phyloP scores from a whole-genome alignment of 2,113 vertebrate genomes.

The Pachyramphus minor region DNA sequence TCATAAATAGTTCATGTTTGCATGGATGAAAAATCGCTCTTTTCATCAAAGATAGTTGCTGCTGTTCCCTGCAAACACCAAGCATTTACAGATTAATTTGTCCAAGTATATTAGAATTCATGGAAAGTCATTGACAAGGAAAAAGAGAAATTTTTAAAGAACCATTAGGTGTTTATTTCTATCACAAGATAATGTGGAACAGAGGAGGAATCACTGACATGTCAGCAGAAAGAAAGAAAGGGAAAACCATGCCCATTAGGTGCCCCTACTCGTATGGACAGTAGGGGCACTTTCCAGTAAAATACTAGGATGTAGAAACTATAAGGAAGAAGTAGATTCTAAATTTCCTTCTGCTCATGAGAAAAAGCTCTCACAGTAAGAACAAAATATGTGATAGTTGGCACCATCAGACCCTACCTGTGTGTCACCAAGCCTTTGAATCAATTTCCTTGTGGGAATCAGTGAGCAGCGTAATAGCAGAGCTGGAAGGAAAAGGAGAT shows the following conservation, averaged over 20 bases:
- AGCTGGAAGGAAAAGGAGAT: not conserved
- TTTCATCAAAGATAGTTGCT: not conserved
- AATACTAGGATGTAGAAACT: accelerated
- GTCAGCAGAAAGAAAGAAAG: not conserved
- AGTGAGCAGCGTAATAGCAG: not conserved
- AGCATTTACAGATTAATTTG: not conserved
- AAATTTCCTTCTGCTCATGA: not conserved
- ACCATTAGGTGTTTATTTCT: not conserved
- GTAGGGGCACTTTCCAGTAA: not conserved
- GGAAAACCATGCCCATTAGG: not conserved
- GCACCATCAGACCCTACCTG: not conserved
- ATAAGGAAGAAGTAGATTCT: not conserved
- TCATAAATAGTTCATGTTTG: not conserved
- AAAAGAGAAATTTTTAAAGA: not conserved
- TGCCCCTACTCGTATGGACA: not conserved
- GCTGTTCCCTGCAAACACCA: not conserved
- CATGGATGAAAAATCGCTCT: not conserved
- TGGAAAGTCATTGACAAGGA: not conserved
- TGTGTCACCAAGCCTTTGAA: not conserved
- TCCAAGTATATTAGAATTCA: not conserved
- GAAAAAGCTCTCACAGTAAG: not conserved
- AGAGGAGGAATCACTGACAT: not conserved
- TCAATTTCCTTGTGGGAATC: not conserved
- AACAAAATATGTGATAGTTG: not conserved
- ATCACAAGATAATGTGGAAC: not conserved